phyloP scores from a whole-genome alignment of 2,113 vertebrate species.

The Cervus canadensis region DNA sequence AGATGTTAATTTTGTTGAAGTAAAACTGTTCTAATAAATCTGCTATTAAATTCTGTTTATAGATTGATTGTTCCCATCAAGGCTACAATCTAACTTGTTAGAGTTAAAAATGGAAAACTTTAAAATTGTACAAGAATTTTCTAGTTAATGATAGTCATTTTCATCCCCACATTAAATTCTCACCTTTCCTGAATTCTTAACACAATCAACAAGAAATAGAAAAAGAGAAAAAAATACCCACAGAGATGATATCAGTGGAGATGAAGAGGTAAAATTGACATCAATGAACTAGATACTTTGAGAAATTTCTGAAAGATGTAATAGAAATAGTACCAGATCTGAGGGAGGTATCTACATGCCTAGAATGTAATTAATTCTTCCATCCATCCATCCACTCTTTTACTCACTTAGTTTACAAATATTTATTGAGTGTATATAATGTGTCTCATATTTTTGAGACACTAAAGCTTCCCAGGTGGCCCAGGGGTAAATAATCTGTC shows the following conservation, averaged over 20 bases:
- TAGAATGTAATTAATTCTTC: neutral
- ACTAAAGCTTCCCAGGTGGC: neutral
- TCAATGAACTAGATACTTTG: neutral
- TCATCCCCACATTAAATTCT: neutral
- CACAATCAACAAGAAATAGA: neutral
- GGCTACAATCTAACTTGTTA: neutral
- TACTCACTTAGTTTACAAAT: neutral
- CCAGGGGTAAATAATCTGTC: neutral
- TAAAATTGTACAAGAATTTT: neutral
- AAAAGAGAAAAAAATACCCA: neutral
- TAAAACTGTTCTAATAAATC: neutral
- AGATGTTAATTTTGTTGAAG: neutral
- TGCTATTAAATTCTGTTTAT: neutral
- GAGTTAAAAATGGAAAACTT: neutral
- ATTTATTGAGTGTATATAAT: neutral
- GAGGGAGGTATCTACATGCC: neutral
- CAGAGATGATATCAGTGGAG: neutral
- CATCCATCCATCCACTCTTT: neutral
- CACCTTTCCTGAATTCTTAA: neutral
- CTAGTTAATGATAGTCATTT: neutral
- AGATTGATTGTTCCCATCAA: neutral
- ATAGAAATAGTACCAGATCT: neutral
- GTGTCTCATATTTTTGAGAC: neutral
- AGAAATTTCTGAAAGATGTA: neutral
- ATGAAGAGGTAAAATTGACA: neutral